A percentile compares a stretch with the other conserved stretches of the same genome.
phyloP scores from a whole-genome alignment of 1,140 invertebrate genomes.

The Penaeus japonicus region DNA sequence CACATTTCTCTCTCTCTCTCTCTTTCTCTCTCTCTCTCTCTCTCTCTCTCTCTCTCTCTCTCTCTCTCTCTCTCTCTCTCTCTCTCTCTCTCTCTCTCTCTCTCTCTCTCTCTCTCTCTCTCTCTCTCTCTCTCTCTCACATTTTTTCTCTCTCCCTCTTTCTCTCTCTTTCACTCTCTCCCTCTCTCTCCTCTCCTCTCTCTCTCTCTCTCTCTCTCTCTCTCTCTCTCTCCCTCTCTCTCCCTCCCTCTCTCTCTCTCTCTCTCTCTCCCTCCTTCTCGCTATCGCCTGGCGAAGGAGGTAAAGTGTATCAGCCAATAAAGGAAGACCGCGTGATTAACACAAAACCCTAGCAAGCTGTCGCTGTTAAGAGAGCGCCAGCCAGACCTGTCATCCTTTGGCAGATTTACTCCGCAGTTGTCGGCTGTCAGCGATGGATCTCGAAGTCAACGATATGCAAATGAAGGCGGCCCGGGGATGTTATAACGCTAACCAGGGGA shows the following conservation, averaged over 20 bases:
- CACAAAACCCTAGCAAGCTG: too few relatives aligned
- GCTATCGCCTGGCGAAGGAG: neutral
- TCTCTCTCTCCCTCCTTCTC: neutral
- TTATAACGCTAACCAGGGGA: too few relatives aligned
- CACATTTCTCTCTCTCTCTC: too few relatives aligned
- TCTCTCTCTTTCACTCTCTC: neutral
- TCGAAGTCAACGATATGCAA: too few relatives aligned
- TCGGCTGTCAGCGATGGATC: too few relatives aligned
- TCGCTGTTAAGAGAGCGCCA: too few relatives aligned
- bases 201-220: conserved; percentile 1
- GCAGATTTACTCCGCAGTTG: too few relatives aligned
- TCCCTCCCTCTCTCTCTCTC: neutral
- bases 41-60: neutral
- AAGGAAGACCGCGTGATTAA: too few relatives aligned
- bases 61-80: conserved; percentile 13
- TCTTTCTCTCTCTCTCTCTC: neutral
- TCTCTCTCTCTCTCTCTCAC: conserved; percentile 10
- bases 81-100: conserved; percentile 19
- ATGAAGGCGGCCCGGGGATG: too few relatives aligned
- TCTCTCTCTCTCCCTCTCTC: neutral
- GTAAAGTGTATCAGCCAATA: too few relatives aligned
- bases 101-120: neutral
- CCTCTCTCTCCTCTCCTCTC: conserved; percentile 13
- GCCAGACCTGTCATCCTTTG: too few relatives aligned
- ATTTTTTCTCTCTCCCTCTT: too few relatives aligned